Evolutionary conservation across 1,140 invertebrate species (phyloP).

Genomic region (Vanessa atalanta): DNA sequence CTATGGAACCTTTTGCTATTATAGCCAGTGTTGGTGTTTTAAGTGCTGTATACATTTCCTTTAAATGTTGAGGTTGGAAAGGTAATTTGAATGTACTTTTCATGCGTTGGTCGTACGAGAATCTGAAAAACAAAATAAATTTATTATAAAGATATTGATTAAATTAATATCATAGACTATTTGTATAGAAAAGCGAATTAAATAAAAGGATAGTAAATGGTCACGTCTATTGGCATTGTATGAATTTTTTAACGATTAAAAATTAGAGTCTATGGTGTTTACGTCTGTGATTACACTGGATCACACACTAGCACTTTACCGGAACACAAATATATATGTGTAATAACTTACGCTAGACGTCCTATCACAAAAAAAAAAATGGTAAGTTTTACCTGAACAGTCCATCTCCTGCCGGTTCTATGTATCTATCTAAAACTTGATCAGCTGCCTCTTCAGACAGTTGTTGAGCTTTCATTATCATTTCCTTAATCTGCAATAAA

Average conservation of each 20-base stretch:
- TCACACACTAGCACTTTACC: no score
- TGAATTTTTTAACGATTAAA: no score
- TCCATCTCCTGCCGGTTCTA: constrained; percentile 42
- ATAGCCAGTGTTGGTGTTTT: constrained; percentile 51
- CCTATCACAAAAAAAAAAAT: neutral
- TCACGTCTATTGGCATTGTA: no score
- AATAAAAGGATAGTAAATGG: no score
- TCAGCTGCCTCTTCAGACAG: constrained; percentile 39
- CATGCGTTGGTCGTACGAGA: constrained; percentile 62
- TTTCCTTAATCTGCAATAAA: constrained; percentile 39
- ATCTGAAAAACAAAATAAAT: constrained; percentile 41
- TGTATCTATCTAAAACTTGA: constrained; percentile 37
- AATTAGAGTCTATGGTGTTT: no score
- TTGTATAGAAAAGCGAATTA: no score
- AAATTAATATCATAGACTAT: no score
- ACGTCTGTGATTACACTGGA: no score
- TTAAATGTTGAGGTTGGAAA: constrained; percentile 41
- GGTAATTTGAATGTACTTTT: constrained; percentile 50
- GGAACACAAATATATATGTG: no score
- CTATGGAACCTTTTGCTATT: constrained; percentile 42
- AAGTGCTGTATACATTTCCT: constrained; percentile 43
- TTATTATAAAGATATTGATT: no score
- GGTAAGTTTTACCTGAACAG: constrained; percentile 42
- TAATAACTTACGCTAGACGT: no score
- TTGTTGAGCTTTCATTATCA: constrained; percentile 38